Conservation (phyloP, 2,113 vertebrate genomes). For the Dasypus novemcinctus region DNA sequence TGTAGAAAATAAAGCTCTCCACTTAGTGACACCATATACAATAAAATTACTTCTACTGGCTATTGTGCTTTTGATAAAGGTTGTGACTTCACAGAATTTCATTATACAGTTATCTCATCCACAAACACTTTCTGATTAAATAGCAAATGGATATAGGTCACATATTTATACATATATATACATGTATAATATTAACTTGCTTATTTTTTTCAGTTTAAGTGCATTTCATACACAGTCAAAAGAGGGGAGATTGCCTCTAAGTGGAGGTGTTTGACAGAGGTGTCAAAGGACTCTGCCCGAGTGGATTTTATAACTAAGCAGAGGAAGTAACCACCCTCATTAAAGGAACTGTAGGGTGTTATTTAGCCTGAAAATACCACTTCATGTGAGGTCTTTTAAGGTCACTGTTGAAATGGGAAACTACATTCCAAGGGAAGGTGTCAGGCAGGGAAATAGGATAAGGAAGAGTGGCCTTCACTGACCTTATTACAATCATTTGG, state of each 20-base stretch:
- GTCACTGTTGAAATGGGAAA: neutral
- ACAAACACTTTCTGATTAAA: neutral
- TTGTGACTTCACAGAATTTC: neutral
- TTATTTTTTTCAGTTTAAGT: neutral
- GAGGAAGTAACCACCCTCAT: neutral
- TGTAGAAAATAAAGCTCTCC: neutral
- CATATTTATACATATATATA: neutral
- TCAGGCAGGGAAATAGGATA: neutral
- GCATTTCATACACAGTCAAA: neutral
- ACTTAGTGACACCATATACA: neutral
- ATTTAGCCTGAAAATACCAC: neutral
- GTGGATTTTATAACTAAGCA: neutral
- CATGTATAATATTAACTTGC: neutral
- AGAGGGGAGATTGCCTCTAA: neutral
- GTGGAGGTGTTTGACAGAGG: neutral
- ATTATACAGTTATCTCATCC: neutral
- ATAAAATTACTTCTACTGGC: neutral
- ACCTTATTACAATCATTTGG: neutral
- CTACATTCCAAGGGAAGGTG: neutral
- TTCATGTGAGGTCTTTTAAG: neutral
- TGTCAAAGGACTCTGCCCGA: neutral
- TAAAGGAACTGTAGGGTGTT: neutral
- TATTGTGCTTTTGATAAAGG: neutral
- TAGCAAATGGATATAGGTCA: neutral
- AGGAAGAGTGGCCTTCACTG: neutral